Percentiles rank a stretch among this genome's conserved stretches.
Evolutionary conservation across 1,140 invertebrate genomes (phyloP).

Genomic region (Anadara kagoshimensis): DNA sequence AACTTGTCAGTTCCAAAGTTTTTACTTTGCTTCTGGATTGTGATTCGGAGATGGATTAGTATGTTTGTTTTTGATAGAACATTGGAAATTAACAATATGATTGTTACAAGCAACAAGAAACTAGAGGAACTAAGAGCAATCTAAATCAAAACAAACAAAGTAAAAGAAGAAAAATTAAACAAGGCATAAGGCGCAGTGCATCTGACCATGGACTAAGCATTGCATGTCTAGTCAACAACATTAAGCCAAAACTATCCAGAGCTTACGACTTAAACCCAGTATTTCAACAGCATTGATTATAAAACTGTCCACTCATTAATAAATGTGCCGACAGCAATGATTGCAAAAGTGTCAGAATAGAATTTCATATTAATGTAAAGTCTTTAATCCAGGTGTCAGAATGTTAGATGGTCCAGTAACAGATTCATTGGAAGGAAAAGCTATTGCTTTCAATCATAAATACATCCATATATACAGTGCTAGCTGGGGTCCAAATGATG

Average conservation of each 20-base stretch:
- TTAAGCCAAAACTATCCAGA: too few species aligned
- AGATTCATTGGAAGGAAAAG: conserved; percentile 96
- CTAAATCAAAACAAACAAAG: not conserved
- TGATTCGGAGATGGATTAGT: too few species aligned
- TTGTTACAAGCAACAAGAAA: too few species aligned
- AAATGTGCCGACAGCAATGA: not conserved
- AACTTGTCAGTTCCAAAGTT: too few species aligned
- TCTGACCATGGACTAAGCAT: too few species aligned
- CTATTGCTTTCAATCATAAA: conserved; percentile 93
- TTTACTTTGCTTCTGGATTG: too few species aligned
- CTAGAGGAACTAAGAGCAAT: not conserved
- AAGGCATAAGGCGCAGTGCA: not conserved
- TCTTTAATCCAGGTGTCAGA: conserved; percentile 82
- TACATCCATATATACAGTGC: conserved; percentile 99
- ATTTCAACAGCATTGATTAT: not conserved
- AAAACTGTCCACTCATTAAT: not conserved
- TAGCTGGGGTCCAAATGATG: conserved; percentile 92
- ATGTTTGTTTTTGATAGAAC: too few species aligned
- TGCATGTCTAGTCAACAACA: too few species aligned
- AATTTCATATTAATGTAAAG: too few species aligned
- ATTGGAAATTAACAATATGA: too few species aligned
- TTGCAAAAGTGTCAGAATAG: not conserved
- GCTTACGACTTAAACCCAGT: not conserved
- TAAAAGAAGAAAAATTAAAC: too few species aligned
- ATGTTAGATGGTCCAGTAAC: conserved; percentile 99